phyloP scores from a whole-genome alignment of 1,140 invertebrate genomes.

The Dendroctonus valens region DNA sequence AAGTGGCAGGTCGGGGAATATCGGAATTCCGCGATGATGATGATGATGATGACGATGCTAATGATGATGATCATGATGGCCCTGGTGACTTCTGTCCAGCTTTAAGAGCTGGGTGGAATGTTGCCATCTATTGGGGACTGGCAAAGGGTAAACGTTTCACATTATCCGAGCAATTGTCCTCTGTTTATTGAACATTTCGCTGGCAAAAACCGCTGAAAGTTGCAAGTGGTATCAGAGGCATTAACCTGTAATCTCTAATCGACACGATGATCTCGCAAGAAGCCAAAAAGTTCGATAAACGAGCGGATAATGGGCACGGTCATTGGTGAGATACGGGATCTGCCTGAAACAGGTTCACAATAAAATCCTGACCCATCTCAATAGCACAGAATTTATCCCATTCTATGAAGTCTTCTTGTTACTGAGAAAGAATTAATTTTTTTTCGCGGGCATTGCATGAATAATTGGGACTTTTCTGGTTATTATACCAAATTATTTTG shows the following conservation, averaged over 20 bases:
- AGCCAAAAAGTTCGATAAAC: constrained; percentile 14
- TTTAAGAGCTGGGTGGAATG: not conserved
- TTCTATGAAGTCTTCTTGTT: too few species aligned
- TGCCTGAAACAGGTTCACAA: constrained; percentile 8
- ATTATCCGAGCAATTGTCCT: not conserved
- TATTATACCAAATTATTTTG: too few species aligned
- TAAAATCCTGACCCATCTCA: constrained; percentile 10
- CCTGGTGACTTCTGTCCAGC: not conserved
- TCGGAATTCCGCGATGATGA: not conserved
- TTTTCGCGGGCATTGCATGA: too few species aligned
- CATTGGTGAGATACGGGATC: constrained; percentile 18
- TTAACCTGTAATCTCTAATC: constrained; percentile 12
- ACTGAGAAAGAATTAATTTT: too few species aligned
- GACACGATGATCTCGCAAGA: constrained; percentile 13
- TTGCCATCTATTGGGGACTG: not conserved
- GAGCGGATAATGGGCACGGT: constrained; percentile 9
- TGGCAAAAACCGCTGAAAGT: not conserved
- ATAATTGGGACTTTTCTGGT: too few species aligned
- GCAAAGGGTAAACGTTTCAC: not conserved
- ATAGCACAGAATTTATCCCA: not conserved
- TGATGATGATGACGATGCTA: not conserved
- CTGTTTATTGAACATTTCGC: not conserved
- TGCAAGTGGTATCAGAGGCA: not conserved
- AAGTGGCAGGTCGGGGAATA: constrained; percentile 13
- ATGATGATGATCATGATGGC: not conserved